Conservation (phyloP, 2,797 vertebrate genomes). For the Poecilia picta region DNA sequence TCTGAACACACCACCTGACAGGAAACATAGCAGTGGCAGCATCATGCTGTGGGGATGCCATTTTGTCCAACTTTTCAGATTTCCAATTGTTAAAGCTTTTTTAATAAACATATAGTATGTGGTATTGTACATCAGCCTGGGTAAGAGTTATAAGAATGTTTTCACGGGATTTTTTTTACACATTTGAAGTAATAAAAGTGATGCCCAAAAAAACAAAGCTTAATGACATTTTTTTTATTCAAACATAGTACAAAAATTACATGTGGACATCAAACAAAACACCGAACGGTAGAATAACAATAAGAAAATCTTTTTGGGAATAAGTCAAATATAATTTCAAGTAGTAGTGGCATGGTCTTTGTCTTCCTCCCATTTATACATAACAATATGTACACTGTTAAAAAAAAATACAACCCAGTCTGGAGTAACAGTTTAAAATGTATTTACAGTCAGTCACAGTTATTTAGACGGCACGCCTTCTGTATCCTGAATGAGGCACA, state of each 20-base stretch:
- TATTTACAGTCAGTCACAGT: constrained; percentile 69
- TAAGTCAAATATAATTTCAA: constrained; percentile 73
- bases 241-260: constrained; percentile 50
- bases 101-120: neutral
- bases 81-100: neutral
- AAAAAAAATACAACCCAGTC: constrained; percentile 52
- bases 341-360: constrained; percentile 71
- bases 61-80: neutral
- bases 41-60: neutral
- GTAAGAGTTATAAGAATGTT: neutral
- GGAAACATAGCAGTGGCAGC: neutral
- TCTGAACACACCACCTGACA: neutral
- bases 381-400: constrained; percentile 61
- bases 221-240: constrained; percentile 54
- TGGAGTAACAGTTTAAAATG: constrained; percentile 55
- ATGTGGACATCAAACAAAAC: constrained; percentile 55
- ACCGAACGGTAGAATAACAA: constrained; percentile 41
- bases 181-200: neutral
- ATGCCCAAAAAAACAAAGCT: neutral
- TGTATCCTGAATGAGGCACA: constrained; percentile 44
- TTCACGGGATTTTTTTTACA: neutral
- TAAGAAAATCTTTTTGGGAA: constrained; percentile 63
- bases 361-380: constrained; percentile 50
- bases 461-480: constrained; percentile 22
- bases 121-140: too few relatives aligned